Percentiles rank a stretch among this genome's conserved stretches.
These are phyloP conservation scores for Ranitomeya imitator DNA, from an alignment of 2,113 vertebrate species.

Conservation along the genomic window DNA sequence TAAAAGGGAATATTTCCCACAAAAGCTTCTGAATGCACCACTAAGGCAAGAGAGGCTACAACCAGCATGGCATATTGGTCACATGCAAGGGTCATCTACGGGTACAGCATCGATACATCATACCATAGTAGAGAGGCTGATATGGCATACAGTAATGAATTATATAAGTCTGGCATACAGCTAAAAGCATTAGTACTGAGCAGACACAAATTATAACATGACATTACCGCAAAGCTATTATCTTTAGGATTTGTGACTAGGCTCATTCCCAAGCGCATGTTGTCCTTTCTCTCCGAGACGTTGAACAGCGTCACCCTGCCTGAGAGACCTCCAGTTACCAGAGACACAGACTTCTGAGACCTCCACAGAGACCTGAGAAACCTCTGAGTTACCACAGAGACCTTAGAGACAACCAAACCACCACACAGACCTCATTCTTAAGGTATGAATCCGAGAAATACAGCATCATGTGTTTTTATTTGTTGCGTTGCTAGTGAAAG, in stretches of 20 bases:
- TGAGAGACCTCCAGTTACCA: constrained; percentile 65
- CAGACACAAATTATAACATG: not conserved
- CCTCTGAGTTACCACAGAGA: constrained; percentile 46
- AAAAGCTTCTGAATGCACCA: not conserved
- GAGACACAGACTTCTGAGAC: constrained; percentile 43
- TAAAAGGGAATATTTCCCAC: not conserved
- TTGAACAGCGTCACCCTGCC: constrained; percentile 96
- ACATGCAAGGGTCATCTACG: not conserved
- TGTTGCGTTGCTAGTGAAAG: not conserved
- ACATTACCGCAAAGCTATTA: constrained; percentile 94
- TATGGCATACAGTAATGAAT: not conserved
- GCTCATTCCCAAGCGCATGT: constrained; percentile 96
- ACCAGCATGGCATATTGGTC: not conserved
- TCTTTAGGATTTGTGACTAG: constrained; percentile 89
- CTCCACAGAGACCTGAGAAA: constrained; percentile 49
- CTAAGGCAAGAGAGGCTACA: constrained; percentile 2
- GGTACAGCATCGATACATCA: not conserved
- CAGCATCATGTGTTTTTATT: not conserved
- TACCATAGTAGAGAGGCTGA: not conserved
- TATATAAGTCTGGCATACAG: not conserved
- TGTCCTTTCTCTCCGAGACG: constrained; percentile 94
- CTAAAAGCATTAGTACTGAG: not conserved
- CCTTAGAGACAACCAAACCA: constrained; percentile 22
- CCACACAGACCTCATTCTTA: constrained; percentile 1
- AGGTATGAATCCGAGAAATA: not conserved